Evolutionary conservation across 2,113 vertebrate genomes (phyloP), one percentile per base, ranked within the genome.

Genomic region (Grammomys dolichurus): DNA sequence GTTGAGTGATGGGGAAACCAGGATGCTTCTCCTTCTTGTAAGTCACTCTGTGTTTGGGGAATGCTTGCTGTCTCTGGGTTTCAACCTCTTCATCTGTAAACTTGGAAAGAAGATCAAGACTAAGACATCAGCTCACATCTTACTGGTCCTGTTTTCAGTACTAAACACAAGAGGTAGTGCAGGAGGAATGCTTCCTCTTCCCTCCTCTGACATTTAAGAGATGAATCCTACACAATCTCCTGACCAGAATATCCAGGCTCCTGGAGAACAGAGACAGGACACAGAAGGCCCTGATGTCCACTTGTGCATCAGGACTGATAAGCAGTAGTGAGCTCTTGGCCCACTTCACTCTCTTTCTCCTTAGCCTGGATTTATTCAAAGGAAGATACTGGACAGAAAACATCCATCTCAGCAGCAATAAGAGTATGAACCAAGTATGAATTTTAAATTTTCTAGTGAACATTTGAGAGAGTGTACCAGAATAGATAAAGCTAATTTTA

Each of bases 231-330:
- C 7, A 43, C 7, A 84, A 43, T 3, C n/a, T 17, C 22, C 28
- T 33, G 1, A 2, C 46, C 24, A 17, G 2, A 26, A 17, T 69
- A 36, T 33, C 14, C 4, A 46, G n/a, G 20, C 0, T 14, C n/a
- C 51, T 28, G 28, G 36, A 33, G 19, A 75, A 3, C 31, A 65
- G 40, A 26, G n/a, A 4, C 1, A 1, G 6, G 19, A 51, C 60
- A 80, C 51, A 4, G 31, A 77, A 65, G 11, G 33, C 67, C 31
- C 9, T 22, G 43, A 12, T 3, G n/a, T 26, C 28, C 28, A 8
- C 65, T 48, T 36, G 58, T 24, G 26, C 2, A 10, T 1, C 51
- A 12, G 58, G 28, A 16, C 43, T 46, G 28, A 54, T 26, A 22
- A 9, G 26, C 46, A 22, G 16, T n/a, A 36, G 46, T 17, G 56